These are phyloP conservation scores for Rhynchophorus ferrugineus DNA, from an alignment of 1,140 invertebrate species.

Conservation along the genomic window DNA sequence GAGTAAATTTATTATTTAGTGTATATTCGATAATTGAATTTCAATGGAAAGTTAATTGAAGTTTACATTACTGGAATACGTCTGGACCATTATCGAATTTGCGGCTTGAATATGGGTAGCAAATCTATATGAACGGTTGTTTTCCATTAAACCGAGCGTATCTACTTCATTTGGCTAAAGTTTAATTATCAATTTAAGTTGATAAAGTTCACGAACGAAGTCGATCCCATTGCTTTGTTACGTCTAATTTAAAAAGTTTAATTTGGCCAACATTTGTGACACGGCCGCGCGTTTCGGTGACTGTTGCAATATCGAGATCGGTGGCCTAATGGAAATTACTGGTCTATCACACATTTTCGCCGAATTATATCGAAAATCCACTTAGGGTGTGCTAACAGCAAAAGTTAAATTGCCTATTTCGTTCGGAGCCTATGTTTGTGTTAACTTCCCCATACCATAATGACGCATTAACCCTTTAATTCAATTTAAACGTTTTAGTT, in stretches of 20 bases:
- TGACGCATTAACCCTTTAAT: slow-evolving; percentile 23
- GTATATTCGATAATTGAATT: no score
- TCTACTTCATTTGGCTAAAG: not conserved
- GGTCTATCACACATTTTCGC: slow-evolving; percentile 15
- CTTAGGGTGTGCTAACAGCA: slow-evolving; percentile 17
- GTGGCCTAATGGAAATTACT: slow-evolving; percentile 20
- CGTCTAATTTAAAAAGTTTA: not conserved
- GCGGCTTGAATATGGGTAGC: no score
- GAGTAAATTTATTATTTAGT: no score
- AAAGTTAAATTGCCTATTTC: slow-evolving; percentile 27
- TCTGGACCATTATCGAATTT: no score
- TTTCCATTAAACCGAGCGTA: no score
- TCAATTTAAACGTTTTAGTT: slow-evolving; percentile 17
- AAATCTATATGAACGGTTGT: no score
- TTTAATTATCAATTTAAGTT: not conserved
- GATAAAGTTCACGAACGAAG: not conserved
- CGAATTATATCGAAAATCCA: slow-evolving; percentile 21
- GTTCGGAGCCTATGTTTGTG: slow-evolving; percentile 20
- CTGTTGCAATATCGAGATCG: slow-evolving; percentile 10
- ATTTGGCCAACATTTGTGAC: not conserved
- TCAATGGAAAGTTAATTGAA: no score
- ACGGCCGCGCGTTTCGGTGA: not conserved
- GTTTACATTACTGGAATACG: no score
- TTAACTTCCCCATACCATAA: slow-evolving; percentile 17
- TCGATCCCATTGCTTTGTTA: not conserved